phyloP scores from a whole-genome alignment of 2,113 vertebrate genomes.

The Acinonyx jubatus region DNA sequence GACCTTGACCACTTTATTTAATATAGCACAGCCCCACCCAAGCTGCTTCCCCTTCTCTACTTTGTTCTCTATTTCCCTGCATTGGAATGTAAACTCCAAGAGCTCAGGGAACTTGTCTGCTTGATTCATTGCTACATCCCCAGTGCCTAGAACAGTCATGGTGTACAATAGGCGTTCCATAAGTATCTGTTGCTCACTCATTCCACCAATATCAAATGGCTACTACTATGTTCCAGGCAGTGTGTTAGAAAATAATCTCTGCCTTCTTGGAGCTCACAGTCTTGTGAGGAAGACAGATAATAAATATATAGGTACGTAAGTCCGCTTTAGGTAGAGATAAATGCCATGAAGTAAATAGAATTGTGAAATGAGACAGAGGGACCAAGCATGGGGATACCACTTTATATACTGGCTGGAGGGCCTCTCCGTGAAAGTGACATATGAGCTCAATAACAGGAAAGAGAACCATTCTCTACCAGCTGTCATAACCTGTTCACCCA shows the following conservation, averaged over 20 bases:
- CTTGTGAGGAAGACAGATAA: not conserved
- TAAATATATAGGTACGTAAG: not conserved
- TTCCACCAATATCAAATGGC: not conserved
- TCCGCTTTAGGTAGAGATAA: not conserved
- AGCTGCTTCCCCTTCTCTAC: not conserved
- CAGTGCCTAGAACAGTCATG: not conserved
- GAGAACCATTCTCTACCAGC: not conserved
- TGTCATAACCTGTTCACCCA: not conserved
- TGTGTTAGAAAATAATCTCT: not conserved
- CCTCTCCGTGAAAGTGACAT: not conserved
- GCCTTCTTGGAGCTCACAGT: not conserved
- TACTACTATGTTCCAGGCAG: not conserved
- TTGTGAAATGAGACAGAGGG: not conserved
- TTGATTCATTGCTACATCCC: not conserved
- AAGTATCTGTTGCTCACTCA: not conserved
- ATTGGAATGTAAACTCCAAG: not conserved
- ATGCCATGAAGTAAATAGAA: slow-evolving; percentile 4
- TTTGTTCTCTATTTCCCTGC: not conserved
- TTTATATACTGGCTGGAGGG: not conserved
- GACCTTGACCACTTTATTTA: not conserved
- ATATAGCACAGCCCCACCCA: not conserved
- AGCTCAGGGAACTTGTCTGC: not conserved
- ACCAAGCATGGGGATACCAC: not conserved
- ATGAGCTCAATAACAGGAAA: not conserved
- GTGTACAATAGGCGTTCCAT: not conserved